Evolutionary conservation across 2,797 vertebrate genomes (phyloP), one percentile per base, ranked within the genome.

Genomic region (Pipistrellus nathusii): DNA sequence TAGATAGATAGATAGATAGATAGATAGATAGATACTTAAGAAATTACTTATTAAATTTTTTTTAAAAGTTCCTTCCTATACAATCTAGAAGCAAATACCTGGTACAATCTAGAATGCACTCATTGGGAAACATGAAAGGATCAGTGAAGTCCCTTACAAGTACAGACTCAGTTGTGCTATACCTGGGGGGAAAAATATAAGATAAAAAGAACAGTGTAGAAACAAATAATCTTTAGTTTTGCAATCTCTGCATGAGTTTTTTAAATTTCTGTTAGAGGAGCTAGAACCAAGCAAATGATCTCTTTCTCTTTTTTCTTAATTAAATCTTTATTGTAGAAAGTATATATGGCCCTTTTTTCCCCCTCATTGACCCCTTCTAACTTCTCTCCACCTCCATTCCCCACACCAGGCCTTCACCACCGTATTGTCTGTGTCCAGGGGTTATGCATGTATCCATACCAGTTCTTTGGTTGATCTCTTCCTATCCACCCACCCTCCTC

Each of bases 71-170:
- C 0, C 5, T 69, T 4, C 32, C 20, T 44, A 5, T 80, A 5
- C 5, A 57, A 93, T 51, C 78, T 71, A 44, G 35, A 75, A 21
- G 77, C 41, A 69, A 30, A 32, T 1, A 44, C 44, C 30, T 2
- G 59, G 1, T 73, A 44, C 20, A 68, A 83, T 68, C 21, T 48
- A 83, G 62, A 68, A 17, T 17, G n/a, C 13, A 51, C 2, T 69
- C n/a, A 88, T 44, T 75, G 25, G 32, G 73, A 87, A 90, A 68
- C 71, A 75, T 59, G 55, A 91, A 53, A 25, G 44, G 68, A 82
- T 17, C 32, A 10, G 3, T 55, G 35, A 30, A 9, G 30, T 46
- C 18, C 27, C 72, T 83, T 72, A 53, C 1, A 92, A 76, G 57
- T 72, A 53, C 7, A 55, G 5, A 69, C 5, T 92, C 18, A 55